phyloP scores from a whole-genome alignment of 2,797 vertebrate species.

The Mormyrops attenuatus region DNA sequence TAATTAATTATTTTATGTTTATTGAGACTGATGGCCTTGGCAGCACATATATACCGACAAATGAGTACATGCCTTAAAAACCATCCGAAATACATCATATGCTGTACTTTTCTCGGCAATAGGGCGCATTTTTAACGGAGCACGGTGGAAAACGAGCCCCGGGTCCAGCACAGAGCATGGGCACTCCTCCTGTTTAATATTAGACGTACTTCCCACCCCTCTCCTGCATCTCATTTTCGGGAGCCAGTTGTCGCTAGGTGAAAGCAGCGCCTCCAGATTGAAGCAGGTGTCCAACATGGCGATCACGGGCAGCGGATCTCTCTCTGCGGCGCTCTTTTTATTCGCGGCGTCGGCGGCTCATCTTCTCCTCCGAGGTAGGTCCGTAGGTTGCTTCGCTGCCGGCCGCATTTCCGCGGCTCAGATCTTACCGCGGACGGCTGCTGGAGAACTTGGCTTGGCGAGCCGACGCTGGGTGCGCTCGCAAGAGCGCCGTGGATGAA shows the following conservation, averaged over 20 bases:
- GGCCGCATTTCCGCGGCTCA: neutral
- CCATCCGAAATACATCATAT: neutral
- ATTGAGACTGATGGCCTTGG: neutral
- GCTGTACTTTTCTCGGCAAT: neutral
- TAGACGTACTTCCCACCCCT: slow-evolving; percentile 39
- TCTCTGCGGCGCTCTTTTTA: slow-evolving; percentile 74
- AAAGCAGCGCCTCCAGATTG: slow-evolving; percentile 69
- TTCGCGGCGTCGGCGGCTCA: slow-evolving; percentile 69
- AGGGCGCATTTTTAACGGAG: neutral
- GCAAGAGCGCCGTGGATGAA: neutral
- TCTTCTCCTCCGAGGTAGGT: slow-evolving; percentile 76
- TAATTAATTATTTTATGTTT: neutral
- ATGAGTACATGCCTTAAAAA: neutral
- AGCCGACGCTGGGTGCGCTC: neutral
- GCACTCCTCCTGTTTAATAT: slow-evolving; percentile 21
- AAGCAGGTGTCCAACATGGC: slow-evolving; percentile 95
- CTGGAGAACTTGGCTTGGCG: neutral
- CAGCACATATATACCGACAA: neutral
- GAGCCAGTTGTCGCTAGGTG: slow-evolving; percentile 57
- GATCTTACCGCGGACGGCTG: neutral
- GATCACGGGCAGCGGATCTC: slow-evolving; percentile 72
- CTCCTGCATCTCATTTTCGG: slow-evolving; percentile 55
- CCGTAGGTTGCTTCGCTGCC: neutral
- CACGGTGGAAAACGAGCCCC: neutral
- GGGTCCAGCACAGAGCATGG: neutral